Evolutionary conservation across 2,113 vertebrate genomes (phyloP), one percentile per base, ranked within the genome.

Genomic region (Phrynosoma blainvillii): DNA sequence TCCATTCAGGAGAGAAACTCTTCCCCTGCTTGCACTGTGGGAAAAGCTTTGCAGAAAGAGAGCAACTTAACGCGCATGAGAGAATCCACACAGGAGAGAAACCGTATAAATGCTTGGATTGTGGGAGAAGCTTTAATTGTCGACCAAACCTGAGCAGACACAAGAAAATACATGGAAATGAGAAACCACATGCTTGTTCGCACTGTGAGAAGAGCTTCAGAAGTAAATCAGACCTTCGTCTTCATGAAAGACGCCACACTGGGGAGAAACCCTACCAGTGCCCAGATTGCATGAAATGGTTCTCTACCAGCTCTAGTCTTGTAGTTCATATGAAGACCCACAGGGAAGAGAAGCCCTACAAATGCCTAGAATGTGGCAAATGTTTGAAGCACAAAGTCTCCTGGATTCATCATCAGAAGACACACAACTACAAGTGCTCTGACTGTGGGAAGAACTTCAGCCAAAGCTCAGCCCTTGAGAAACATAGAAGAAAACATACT

Each of bases 381-480:
- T 83, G 65, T 42, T n/a, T 71, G 10, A 83, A 36, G 16, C 3
- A 71, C 25, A 83, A 20, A 21, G 70, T 16, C 27, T 13, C 4
- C 47, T 79, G 70, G 16, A 52, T 70, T 10, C n/a, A 71, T 11
- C 82, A 70, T 42, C 82, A 70, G 82, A 47, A 16, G 20, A 7
- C 11, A 27, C 82, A 83, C 47, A 83, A 52, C 18, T 71, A 83
- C 10, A 71, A 83, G 70, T 70, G 65, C 82, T 71, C 66, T 8
- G 82, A 83, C 59, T 83, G 82, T 83, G 82, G 20, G 65, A 83
- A 83, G 65, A 83, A 40, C 42, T 83, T 71, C 66, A 83, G 82
- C 82, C 65, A 71, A 83, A 83, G 25, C 66, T 83, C 82, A 68
- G 25, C 66, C 40, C 66, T 83, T 70, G 36, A 83, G 13, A 6